phyloP scores from a whole-genome alignment of 2,113 vertebrate genomes.

The Atherinomorus stipes region DNA sequence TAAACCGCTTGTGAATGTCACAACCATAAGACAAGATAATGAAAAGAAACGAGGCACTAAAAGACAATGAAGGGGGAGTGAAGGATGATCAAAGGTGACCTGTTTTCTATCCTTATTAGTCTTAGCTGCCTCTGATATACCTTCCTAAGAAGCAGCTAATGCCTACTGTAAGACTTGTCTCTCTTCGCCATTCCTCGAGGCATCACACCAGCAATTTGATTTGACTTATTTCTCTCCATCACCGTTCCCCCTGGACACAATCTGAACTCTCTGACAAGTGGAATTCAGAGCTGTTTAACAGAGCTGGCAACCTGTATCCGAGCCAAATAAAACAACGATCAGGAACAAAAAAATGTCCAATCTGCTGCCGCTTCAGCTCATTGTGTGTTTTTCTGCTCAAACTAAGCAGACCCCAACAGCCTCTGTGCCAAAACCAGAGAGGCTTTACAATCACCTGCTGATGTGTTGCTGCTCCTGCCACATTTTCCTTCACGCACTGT shows the following conservation, averaged over 20 bases:
- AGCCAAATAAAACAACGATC: conserved; percentile 47
- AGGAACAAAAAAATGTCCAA: conserved; percentile 11
- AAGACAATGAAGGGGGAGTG: conserved; percentile 18
- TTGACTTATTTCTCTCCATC: conserved; percentile 19
- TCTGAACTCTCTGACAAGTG: conserved; percentile 25
- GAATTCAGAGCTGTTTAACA: conserved; percentile 18
- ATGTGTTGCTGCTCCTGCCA: conserved; percentile 47
- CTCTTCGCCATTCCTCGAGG: conserved; percentile 8
- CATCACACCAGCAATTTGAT: conserved; percentile 14
- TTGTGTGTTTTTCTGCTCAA: conserved; percentile 38
- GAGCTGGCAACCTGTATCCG: conserved; percentile 15
- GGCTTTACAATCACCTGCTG: conserved; percentile 59
- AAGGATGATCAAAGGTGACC: conserved; percentile 16
- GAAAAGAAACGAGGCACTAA: conserved; percentile 4
- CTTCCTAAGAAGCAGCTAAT: conserved; percentile 11
- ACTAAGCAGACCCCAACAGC: conserved; percentile 21
- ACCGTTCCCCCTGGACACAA: conserved; percentile 10
- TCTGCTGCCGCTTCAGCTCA: conserved; percentile 20
- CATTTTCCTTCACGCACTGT: conserved; percentile 56
- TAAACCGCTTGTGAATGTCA: conserved; percentile 9
- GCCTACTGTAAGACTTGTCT: conserved; percentile 13
- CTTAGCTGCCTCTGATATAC: conserved; percentile 5
- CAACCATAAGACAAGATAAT: conserved; percentile 9
- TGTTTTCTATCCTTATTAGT: conserved; percentile 23
- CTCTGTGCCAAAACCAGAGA: conserved; percentile 23